Base-by-base conservation (phyloP, 2,888 invertebrate genomes). In the Stomorhina lunata region DNA sequence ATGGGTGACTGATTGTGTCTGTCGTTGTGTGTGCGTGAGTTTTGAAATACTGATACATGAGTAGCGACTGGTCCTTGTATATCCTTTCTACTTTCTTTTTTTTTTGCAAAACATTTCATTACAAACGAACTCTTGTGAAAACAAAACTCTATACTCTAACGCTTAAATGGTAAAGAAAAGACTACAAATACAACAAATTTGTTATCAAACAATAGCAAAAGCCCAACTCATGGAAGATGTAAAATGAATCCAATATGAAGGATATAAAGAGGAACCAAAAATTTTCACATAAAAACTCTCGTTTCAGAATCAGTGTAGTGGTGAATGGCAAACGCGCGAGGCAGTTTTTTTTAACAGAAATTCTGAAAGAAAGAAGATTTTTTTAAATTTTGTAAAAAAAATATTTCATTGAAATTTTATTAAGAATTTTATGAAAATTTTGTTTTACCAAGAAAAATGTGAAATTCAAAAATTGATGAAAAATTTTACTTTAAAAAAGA, bases 321-420 rank as follows among this genome's bases (percentile, higher is more conserved):
- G 63, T 50, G 79, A 71, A 69, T 71, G 81, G 79, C 79, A 82
- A 75, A 75, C 79, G 79, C 65, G 81, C 73, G 79, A 79, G 79
- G 20, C 57, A 73, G 25, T 29, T 55, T 48, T 9, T n/a, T 50
- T 48, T 57, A 32, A 34, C 9, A 29, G 17, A 22, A 71, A 45
- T 4, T 32, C 9, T 45, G 5, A 17, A 15, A 6, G 50, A 7
- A 43, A 27, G 9, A 9, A 12, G 22, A 43, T n/a, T 10, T 25
- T 22, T 50, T 50, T 17, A 20, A 45, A 32, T 7, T 34, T 34
- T 22, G n/a, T 6, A 20, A 2, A 20, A 59, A 37, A 25, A 59
- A 34, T 20, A 34, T 20, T 0, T 20, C n/a, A n/a, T n/a, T n/a
- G n/a, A n/a, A n/a, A n/a, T n/a, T n/a, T n/a, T n/a, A n/a, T n/a